A percentile compares a stretch with the other conserved stretches of the same genome.
Evolutionary conservation across 92 coral and sea anemone species (phyloP).

Genomic region (Metridium senile): DNA sequence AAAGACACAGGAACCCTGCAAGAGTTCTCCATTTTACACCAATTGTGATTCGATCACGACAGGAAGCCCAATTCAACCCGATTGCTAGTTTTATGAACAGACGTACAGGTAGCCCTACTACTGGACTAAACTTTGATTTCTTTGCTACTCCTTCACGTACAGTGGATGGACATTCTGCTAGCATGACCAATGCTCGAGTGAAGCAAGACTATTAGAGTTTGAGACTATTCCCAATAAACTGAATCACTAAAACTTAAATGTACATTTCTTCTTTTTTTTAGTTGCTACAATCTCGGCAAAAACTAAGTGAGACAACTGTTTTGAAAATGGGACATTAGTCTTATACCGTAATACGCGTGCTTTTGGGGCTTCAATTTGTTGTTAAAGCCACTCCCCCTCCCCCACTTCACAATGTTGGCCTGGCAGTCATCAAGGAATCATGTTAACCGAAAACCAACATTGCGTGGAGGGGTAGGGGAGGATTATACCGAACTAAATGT

Average conservation of each 20-base stretch:
- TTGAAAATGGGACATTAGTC: too few species aligned
- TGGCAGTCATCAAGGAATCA: too few species aligned
- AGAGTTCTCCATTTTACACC: not conserved
- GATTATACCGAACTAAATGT: too few species aligned
- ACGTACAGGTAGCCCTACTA: not conserved
- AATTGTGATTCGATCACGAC: not conserved
- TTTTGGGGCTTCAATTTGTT: too few species aligned
- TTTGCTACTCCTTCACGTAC: constrained; percentile 4
- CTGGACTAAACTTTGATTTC: constrained; percentile 13
- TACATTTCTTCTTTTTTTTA: not conserved
- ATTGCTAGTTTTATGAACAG: not conserved
- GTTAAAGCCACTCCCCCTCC: too few species aligned
- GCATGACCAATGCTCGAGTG: not conserved
- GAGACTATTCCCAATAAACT: not conserved
- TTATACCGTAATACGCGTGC: too few species aligned
- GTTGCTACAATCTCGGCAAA: too few species aligned
- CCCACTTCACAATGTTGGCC: too few species aligned
- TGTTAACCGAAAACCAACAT: too few species aligned
- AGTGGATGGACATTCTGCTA: not conserved
- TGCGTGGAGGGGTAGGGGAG: too few species aligned
- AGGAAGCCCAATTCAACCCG: not conserved
- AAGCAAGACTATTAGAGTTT: not conserved
- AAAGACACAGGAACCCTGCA: not conserved
- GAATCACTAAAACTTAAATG: not conserved
- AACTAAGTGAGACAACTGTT: too few species aligned